Base-by-base conservation (phyloP, 2,797 vertebrate genomes). In the Melanotaenia maccullochi region DNA sequence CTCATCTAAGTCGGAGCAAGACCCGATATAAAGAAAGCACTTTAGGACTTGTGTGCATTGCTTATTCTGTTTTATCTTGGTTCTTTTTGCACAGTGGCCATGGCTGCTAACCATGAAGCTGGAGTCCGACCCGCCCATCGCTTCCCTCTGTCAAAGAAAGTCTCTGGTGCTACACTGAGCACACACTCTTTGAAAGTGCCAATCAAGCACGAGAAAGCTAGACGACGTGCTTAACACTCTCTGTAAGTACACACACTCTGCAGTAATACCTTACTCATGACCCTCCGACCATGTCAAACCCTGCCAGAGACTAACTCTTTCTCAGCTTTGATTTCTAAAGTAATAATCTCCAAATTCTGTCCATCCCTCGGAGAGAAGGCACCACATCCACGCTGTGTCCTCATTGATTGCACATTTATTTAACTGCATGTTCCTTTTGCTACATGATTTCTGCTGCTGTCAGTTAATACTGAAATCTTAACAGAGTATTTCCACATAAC, bases 71-170 rank as follows among this genome's bases (percentile, higher is more conserved):
- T 68, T 75, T 58, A 18, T 56, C 33, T 70, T 55, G 9, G 0
- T 22, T 60, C 44, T 65, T n/a, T 52, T 24, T 32, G 16, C 30
- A 55, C 85, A 92, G 90, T 64, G 82, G 72, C 81, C 80, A 87
- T 87, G 88, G 83, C 85, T 60, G 14, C 75, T 69, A 68, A 87
- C 75, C 81, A 86, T 85, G 85, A 79, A 60, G 85, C 86, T 81
- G 89, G 86, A 89, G 82, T 83, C 85, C 70, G 81, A 78, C 64
- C 62, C 32, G 14, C 66, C 72, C 76, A 52, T 76, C 33, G 38
- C 79, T 68, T 86, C 83, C 69, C 38, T 56, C 73, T 57, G 56
- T 79, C 84, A 58, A 51, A 83, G 57, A 64, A 65, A 79, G 63
- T 78, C 86, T 64, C 49, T 42, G 84, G 85, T 79, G 85, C 82